These are phyloP conservation scores for Empis stercorea DNA, from an alignment of 2,888 invertebrate genomes.

Conservation along the genomic window DNA sequence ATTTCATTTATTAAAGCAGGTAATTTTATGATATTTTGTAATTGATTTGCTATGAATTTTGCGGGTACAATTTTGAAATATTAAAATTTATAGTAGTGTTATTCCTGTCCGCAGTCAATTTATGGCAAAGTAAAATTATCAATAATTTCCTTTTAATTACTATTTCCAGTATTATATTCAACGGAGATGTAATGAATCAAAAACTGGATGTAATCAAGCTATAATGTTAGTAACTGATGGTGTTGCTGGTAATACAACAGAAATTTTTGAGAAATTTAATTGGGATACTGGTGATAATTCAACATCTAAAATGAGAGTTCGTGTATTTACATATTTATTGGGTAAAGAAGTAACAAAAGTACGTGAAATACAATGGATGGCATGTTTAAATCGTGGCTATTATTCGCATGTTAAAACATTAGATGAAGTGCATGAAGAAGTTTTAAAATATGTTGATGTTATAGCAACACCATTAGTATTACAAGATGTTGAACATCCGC, in stretches of 20 bases:
- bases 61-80: no score
- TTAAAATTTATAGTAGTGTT: not conserved
- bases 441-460: slow-evolving; percentile 89
- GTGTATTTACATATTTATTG: slow-evolving; percentile 91
- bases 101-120: no score
- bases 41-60: no score
- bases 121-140: slow-evolving; percentile 4
- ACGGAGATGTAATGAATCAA: slow-evolving; percentile 41
- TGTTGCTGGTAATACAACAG: slow-evolving; percentile 74
- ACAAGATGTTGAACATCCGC: slow-evolving; percentile 59
- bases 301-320: slow-evolving; percentile 61
- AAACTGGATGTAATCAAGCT: slow-evolving; percentile 76
- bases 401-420: slow-evolving; percentile 89
- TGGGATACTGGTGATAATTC: slow-evolving; percentile 47
- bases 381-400: slow-evolving; percentile 89
- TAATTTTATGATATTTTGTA: slow-evolving; percentile 29
- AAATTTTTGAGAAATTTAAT: slow-evolving; percentile 73
- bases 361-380: slow-evolving; percentile 83
- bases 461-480: slow-evolving; percentile 75
- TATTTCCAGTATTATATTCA: slow-evolving; percentile 41
- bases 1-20: slow-evolving; percentile 65
- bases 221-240: slow-evolving; percentile 97
- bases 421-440: slow-evolving; percentile 93
- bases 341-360: slow-evolving; percentile 89
- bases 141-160: no score